Evolutionary conservation across 2,888 invertebrate genomes (phyloP).

Genomic region (Drosophila helvetica): DNA sequence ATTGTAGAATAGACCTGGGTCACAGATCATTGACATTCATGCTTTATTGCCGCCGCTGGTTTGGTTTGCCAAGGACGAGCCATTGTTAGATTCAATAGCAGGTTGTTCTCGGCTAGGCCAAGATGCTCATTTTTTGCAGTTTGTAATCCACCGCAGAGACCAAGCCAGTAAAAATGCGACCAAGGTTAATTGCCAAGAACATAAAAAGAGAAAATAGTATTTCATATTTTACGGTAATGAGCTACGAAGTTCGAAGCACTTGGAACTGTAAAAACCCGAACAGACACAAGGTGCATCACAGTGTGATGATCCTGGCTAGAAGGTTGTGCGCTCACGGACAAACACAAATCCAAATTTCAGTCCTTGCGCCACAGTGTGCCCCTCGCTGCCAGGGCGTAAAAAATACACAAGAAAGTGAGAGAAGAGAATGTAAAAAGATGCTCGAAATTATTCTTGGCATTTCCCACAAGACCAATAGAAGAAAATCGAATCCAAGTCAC

Average conservation of each 20-base stretch:
- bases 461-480: conserved; percentile 75
- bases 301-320: conserved; percentile 18
- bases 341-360: conserved; percentile 1
- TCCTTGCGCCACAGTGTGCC: neutral
- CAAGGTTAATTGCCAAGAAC: conserved; percentile 68
- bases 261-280: conserved; percentile 37
- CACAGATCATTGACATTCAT: neutral
- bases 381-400: conserved; percentile 9
- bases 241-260: conserved; percentile 44
- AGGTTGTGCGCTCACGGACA: conserved; percentile 31
- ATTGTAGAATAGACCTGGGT: neutral
- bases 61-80: conserved; percentile 13
- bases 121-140: conserved; percentile 29
- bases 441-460: conserved; percentile 59
- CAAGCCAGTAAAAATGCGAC: conserved; percentile 54
- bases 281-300: conserved; percentile 59
- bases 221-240: conserved; percentile 74
- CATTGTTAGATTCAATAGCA: conserved; percentile 10
- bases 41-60: neutral
- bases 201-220: conserved; percentile 55
- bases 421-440: conserved; percentile 47
- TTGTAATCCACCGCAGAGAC: conserved; percentile 36
- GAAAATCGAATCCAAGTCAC: conserved; percentile 71
- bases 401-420: conserved; percentile 29
- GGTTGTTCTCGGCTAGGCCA: conserved; percentile 12